Evolutionary conservation across 2,888 invertebrate genomes (phyloP), one percentile per base, ranked within the genome.

Genomic region (Andricus quercusramuli): DNA sequence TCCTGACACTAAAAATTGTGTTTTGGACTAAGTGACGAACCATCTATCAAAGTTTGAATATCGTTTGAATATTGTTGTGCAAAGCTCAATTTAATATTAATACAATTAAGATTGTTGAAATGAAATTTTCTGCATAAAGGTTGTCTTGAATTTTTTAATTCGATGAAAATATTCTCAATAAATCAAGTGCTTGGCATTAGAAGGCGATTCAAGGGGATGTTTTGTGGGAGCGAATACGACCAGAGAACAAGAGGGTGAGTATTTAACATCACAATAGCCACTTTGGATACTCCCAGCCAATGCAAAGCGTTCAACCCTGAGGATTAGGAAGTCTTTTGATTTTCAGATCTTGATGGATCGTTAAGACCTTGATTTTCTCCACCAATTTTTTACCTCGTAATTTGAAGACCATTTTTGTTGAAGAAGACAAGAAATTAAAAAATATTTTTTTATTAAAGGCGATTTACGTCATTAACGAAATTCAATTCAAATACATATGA

Each of bases 331-430:
- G 87, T 88, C 89, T 88, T 89, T 90, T 89, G 88, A 89, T 87
- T 89, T 87, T 80, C 85, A 88, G 86, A 90, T 89, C 90, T 87
- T 90, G 90, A 90, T 89, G 88, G 90, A 90, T 90, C 87, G 89
- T 84, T 79, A 70, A 13, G 51, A 59, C 15, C 22, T 25, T 8
- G n/a, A 74, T n/a, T 59, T 59, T 32, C 29, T 47, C 3, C 25
- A 5, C 4, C 8, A 6, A 41, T 29, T 70, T 56, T 22, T 44
- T 0, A 47, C 3, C 2, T 25, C 22, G 13, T 11, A 68, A 68
- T 47, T 68, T 25, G 5, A 15, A 15, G 17, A 32, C 32, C 20
- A 66, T 37, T 41, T 37, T n/a, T 37, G 37, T 11, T 20, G 0
- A 37, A 37, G 37, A 66, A 17, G 32, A 29, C 20, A 20, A 51